A percentile compares a stretch with the other conserved stretches of the same genome.
These are phyloP conservation scores for Oncorhynchus clarkii DNA, from an alignment of 2,113 vertebrate genomes.

Conservation along the genomic window DNA sequence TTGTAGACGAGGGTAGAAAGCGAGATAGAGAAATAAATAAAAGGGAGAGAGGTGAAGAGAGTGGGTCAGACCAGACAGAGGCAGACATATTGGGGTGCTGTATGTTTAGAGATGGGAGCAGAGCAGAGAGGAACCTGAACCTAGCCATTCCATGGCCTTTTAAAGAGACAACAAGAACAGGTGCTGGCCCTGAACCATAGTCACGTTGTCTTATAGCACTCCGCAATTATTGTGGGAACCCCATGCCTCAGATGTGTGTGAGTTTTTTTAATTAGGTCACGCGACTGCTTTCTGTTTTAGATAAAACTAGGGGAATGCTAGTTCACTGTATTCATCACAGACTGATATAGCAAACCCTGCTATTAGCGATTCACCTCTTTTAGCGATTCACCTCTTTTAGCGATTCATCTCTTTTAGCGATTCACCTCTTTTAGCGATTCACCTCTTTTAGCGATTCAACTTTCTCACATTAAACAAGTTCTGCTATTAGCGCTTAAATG, in stretches of 20 bases:
- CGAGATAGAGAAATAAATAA: constrained; percentile 2
- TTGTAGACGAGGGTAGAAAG: neutral
- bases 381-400: too few relatives aligned
- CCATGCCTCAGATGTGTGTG: neutral
- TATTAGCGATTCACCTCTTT: too few relatives aligned
- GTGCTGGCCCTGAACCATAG: constrained; percentile 24
- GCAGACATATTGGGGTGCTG: neutral
- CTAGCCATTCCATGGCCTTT: constrained; percentile 44
- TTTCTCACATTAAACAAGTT: too few relatives aligned
- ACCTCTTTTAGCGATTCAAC: too few relatives aligned
- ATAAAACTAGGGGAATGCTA: neutral
- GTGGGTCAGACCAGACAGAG: neutral
- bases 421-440: too few relatives aligned
- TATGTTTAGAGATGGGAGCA: constrained; percentile 12
- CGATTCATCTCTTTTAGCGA: too few relatives aligned
- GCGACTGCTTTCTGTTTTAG: neutral
- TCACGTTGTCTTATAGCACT: constrained; percentile 26
- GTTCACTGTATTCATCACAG: neutral
- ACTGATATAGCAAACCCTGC: too few relatives aligned
- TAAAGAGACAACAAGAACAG: constrained; percentile 38
- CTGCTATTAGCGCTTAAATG: too few relatives aligned
- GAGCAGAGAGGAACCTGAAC: constrained; percentile 31
- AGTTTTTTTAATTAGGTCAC: neutral
- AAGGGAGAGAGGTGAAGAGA: neutral
- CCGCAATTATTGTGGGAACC: constrained; percentile 11